Base-by-base conservation (phyloP, 2,888 invertebrate genomes). In the Zootermopsis nevadensis region DNA sequence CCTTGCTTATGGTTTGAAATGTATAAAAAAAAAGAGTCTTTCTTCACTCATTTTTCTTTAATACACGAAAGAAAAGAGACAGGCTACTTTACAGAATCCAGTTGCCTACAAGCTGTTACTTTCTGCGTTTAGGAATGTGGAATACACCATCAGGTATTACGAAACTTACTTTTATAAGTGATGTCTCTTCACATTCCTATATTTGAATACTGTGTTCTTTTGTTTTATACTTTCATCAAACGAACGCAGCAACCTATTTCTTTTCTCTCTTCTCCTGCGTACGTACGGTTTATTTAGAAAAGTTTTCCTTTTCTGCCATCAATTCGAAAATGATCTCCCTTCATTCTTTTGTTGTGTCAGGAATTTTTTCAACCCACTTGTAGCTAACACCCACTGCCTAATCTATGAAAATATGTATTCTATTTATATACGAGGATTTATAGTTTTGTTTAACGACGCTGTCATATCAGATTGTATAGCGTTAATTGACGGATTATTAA, bases 311-410 rank as follows among this genome's bases (percentile, higher is more conserved):
- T 38, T 1, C 27, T 60, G 60, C 4, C 27, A 60, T n/a, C 60
- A 60, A 4, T 60, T n/a, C 60, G 60, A 60, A 60, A 60, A n/a
- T n/a, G 6, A 8, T 4, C 0, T 27, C 60, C 2, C 10, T 0
- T 60, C n/a, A n/a, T 48, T 48, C 48, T 48, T 48, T 60, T 60
- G 27, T n/a, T 60, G n/a, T 60, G 60, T n/a, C n/a, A n/a, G 55
- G 55, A 1, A 22, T 55, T 6, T 60, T 10, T n/a, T 60, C n/a
- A 6, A n/a, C 7, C 27, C n/a, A 48, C 48, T 12, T 48, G 48
- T 19, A 48, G 27, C 6, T 60, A 12, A 60, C n/a, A n/a, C n/a
- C n/a, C 6, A 60, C 60, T 60, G 60, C 60, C 60, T 60, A 27
- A 60, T 27, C 60, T 60, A 27, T n/a, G 60, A 3, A 27, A 27